Base-by-base conservation (phyloP, 2,888 invertebrate species). In the Teleiodes luculella region DNA sequence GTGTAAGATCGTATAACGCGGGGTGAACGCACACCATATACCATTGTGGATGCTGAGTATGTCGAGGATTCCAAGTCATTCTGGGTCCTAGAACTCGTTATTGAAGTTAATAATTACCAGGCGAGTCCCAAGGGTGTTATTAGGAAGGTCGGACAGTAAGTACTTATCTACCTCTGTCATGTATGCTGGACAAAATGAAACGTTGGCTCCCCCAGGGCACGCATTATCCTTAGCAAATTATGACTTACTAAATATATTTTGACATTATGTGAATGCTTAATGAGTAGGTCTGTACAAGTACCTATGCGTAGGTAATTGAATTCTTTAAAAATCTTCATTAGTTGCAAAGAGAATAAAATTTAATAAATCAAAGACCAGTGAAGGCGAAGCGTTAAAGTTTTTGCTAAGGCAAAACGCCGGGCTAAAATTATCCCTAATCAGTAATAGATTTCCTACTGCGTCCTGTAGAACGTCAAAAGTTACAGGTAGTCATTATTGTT, bases 111-210 rank as follows among this genome's bases (percentile, higher is more conserved):
- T 67, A 66, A 68, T 66, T 67, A 63, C 62, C 37, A 48, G 43
- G 57, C 48, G 55, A 57, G 60, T 60, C 61, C 58, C 59, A 57
- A 62, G 59, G 55, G 52, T 66, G 61, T 65, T 66, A 71, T 72
- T 72, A 67, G 62, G 61, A 64, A 65, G 70, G 63, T 62, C 58
- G 61, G 53, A 51, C 63, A 53, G 43, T 59, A 53, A 36, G 24
- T 58, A 62, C 58, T 61, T 62, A 54, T 61, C 62, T 65, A 24
- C 24, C 24, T 65, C 65, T 35, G 35, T 35, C n/a, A 8, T 46
- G 46, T 46, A 46, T 16, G 46, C 31, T 13, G 46, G 30, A 46
- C 30, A 30, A 14, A 46, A 10, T 13, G 31, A 16, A 31, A 14
- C 16, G 31, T 31, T 30, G 16, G 30, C 30, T 28, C n/a, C 46